Base-by-base conservation (phyloP, 2,888 invertebrate genomes). In the Sthenelais limicola region DNA sequence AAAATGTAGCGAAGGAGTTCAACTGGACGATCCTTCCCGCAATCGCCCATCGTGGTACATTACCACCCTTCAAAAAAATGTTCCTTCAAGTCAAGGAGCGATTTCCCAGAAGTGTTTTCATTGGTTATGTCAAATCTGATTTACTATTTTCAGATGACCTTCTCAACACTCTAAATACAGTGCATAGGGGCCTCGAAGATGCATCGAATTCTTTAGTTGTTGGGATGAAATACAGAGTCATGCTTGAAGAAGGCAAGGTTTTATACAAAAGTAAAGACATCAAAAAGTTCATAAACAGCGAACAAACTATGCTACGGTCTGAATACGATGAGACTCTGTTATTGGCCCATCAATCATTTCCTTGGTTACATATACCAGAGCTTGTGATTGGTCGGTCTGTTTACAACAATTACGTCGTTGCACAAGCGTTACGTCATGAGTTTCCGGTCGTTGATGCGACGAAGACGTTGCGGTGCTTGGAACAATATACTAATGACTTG, bases 331-430 rank as follows among this genome's bases (percentile, higher is more conserved):
- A 38, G 5, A 35, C 21, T 28, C 24, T 38, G 21, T 21, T 62
- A 18, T n/a, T 62, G 1, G 62, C 62, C 12, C 62, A 62, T 21
- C 4, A 38, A 21, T 7, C 21, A 18, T 62, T 62, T 35, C 62
- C 62, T 7, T 62, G 62, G 62, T 43, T 38, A 21, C 62, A 62
- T 18, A 35, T 62, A 33, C 62, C 62, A 38, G 62, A 62, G 38
- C 38, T 62, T n/a, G 62, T 62, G 5, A 62, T 62, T 24, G 62
- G 38, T 35, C 35, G 26, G 3, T 38, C 62, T 38, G 35, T 24
- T 2, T 62, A 62, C 24, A 26, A 62, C 24, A 62, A 62, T 38
- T 62, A 62, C 38, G 26, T 62, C 1, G 24, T 62, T 38, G 62
- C 62, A 2, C 24, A 38, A 38, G 18, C 62, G 7, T 43, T 62